A percentile compares a stretch with the other conserved stretches of the same genome.
phyloP scores from a whole-genome alignment of 2,113 vertebrate species.

The Lophura nycthemera region DNA sequence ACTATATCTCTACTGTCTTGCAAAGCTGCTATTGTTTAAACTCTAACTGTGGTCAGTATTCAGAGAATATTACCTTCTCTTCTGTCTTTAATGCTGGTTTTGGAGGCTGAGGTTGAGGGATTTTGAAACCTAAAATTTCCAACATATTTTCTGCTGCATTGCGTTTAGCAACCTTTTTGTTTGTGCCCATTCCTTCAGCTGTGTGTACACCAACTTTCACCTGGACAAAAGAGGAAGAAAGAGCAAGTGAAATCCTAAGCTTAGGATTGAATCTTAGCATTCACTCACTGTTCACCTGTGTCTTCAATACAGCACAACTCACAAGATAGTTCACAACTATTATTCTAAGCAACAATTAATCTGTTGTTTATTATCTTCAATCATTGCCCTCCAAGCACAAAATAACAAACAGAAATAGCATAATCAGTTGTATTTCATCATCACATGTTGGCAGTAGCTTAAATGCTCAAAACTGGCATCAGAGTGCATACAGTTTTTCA shows the following conservation, averaged over 20 bases:
- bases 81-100: slow-evolving; percentile 97
- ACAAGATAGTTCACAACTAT: not conserved
- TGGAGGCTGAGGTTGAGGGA: slow-evolving; percentile 92
- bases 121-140: slow-evolving; percentile 96
- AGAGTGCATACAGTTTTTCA: not conserved
- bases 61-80: slow-evolving; percentile 85
- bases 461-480: not conserved
- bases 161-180: slow-evolving; percentile 98
- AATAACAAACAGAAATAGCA: not conserved
- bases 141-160: slow-evolving; percentile 98
- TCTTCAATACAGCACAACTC: not conserved
- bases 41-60: not conserved
- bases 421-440: not conserved
- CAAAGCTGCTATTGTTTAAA: not conserved
- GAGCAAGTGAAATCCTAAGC: not conserved
- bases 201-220: slow-evolving; percentile 91
- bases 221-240: slow-evolving; percentile 65
- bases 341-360: not conserved
- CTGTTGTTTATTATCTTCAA: not conserved
- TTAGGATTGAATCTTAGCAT: not conserved
- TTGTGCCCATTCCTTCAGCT: slow-evolving; percentile 93
- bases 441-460: not conserved
- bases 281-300: not conserved
- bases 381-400: not conserved
- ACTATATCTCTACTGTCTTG: not conserved